A percentile compares a stretch with the other conserved stretches of the same genome.
Conservation (phyloP, 2,113 vertebrate species). For the Cynocephalus volans region DNA sequence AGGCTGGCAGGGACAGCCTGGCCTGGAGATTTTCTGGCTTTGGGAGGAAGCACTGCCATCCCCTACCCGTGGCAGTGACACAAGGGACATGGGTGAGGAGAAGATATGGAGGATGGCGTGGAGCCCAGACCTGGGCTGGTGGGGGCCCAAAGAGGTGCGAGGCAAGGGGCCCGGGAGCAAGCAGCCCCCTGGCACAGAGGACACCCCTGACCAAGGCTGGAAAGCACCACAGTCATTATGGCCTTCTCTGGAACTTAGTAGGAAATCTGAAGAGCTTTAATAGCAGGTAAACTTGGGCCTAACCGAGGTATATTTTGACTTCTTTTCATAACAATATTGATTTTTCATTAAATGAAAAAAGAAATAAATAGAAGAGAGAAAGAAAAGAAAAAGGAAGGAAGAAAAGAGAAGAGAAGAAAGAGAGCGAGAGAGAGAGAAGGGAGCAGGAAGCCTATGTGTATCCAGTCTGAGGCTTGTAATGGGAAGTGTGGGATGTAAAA, state of each 20-base stretch:
- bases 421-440: too few relatives aligned
- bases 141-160: neutral
- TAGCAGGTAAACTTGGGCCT: neutral
- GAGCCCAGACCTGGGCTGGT: accelerated
- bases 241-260: neutral
- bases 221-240: neutral
- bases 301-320: neutral
- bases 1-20: accelerated
- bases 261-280: neutral
- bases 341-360: neutral
- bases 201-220: neutral
- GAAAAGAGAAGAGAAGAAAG: too few relatives aligned
- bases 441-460: neutral
- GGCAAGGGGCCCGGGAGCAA: neutral
- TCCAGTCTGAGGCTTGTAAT: slow-evolving; percentile 72
- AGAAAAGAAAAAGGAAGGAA: neutral
- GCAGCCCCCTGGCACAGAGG: neutral
- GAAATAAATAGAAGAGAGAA: too few relatives aligned
- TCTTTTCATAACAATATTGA: neutral
- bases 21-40: neutral
- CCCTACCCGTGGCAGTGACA: accelerated
- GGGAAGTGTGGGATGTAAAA: slow-evolving; percentile 86
- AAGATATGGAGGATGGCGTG: accelerated
- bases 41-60: neutral
- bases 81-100: neutral